Conservation (phyloP, 1,140 invertebrate genomes). For the Drosophila tani region DNA sequence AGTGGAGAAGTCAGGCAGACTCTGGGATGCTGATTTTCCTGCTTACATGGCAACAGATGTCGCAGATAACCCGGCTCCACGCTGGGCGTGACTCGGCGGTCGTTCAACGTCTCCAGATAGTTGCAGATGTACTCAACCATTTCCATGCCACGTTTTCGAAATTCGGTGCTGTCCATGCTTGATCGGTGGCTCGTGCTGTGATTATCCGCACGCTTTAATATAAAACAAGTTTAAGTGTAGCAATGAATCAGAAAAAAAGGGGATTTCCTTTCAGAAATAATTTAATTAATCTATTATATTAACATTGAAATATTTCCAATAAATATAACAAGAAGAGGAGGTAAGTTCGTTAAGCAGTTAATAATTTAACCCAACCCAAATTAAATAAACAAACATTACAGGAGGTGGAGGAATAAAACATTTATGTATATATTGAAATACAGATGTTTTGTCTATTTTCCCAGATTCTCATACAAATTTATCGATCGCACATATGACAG, state of each 20-base stretch:
- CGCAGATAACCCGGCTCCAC: conserved; percentile 97
- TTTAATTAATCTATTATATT: neutral
- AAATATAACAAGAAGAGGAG: neutral
- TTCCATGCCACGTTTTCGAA: conserved; percentile 95
- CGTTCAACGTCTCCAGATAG: conserved; percentile 94
- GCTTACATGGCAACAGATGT: conserved; percentile 89
- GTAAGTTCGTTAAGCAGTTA: too few relatives aligned
- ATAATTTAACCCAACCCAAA: too few relatives aligned
- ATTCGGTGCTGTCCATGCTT: conserved; percentile 95
- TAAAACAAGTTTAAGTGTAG: conserved; percentile 6
- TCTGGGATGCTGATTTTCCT: neutral
- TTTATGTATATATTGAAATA: too few relatives aligned
- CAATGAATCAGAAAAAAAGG: conserved; percentile 32
- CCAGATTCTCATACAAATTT: too few relatives aligned
- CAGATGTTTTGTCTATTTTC: too few relatives aligned
- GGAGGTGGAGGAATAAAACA: too few relatives aligned
- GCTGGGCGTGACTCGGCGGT: conserved; percentile 93
- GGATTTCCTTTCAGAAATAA: neutral
- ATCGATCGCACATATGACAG: too few relatives aligned
- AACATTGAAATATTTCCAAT: neutral
- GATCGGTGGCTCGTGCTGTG: conserved; percentile 16
- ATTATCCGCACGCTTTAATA: conserved; percentile 14
- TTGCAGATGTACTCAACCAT: conserved; percentile 99
- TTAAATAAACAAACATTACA: too few relatives aligned
- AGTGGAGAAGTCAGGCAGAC: neutral